Evolutionary conservation across 2,113 vertebrate genomes (phyloP), one percentile per base, ranked within the genome.

Genomic region (Pontoporia blainvillei): DNA sequence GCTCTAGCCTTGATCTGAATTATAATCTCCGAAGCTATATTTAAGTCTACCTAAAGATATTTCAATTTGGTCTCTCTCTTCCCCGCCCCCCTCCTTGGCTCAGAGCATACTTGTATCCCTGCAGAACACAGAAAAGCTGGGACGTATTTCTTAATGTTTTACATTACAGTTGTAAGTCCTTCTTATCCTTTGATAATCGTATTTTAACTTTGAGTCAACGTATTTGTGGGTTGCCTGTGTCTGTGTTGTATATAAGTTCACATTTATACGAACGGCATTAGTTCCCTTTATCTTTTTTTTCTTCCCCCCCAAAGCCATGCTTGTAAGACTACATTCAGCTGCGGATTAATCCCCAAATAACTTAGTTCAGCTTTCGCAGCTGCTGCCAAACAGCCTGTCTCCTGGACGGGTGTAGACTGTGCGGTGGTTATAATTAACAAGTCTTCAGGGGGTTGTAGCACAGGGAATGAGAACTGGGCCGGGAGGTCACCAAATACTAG

Each of bases 321-420:
- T 99, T 99, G 98, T 98, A 99, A 98, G 95, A 92, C 98, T 71
- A 98, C 98, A 99, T 99, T 99, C 99, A 99, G 98, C 97, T 98
- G 98, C 97, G 98, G 98, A 99, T 99, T 99, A 99, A 98, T 98
- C 97, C 96, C 98, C 98, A 99, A 99, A 99, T 99, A 98, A 98
- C 98, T 98, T 98, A 98, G 98, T 99, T 99, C 98, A 97, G 96
- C 97, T 99, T 99, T 99, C 98, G 94, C 54, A 95, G 97, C 98
- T 75, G 91, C 98, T 99, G 99, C 99, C 99, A 99, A 99, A 46
- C 86, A 97, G 97, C 98, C 98, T 97, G 61, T 96, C 98, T 98
- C 92, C 79, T 34, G 72, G 91, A 54, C n/a, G 44, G 46, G 96
- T 97, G 97, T 96, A 97, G 97, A 94, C 93, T 93, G 90, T 78